These are phyloP conservation scores for Drosophila eugracilis DNA, from an alignment of 1,140 invertebrate genomes.

Conservation along the genomic window DNA sequence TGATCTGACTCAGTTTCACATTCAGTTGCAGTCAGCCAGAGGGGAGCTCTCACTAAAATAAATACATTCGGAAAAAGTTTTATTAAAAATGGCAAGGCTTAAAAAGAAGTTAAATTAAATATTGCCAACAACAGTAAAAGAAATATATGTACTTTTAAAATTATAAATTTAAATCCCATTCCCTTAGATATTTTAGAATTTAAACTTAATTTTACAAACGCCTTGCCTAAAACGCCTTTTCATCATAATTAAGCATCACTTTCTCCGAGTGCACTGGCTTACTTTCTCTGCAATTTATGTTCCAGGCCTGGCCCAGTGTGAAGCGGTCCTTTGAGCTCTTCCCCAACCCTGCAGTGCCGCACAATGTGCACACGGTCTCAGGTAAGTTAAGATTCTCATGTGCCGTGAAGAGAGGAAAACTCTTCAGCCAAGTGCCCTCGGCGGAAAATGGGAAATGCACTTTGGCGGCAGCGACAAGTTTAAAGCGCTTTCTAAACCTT, in stretches of 20 bases:
- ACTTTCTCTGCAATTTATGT: slow-evolving; percentile 1
- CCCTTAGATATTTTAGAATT: too few species aligned
- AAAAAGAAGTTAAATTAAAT: too few species aligned
- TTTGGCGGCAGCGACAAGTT: slow-evolving; percentile 60
- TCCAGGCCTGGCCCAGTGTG: slow-evolving; percentile 79
- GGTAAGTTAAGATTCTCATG: slow-evolving; percentile 61
- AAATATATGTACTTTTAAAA: too few species aligned
- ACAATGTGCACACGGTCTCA: slow-evolving; percentile 77
- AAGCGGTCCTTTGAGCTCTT: slow-evolving; percentile 79
- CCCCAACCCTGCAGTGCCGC: slow-evolving; percentile 60
- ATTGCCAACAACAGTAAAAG: too few species aligned
- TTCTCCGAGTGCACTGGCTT: background rate
- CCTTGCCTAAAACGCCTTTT: too few species aligned
- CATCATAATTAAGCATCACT: background rate
- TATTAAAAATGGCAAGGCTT: background rate
- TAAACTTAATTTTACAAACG: too few species aligned
- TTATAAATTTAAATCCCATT: too few species aligned
- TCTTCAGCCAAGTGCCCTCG: slow-evolving; percentile 51
- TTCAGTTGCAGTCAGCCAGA: slow-evolving; percentile 27
- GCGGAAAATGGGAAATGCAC: slow-evolving; percentile 50
- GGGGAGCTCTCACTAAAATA: background rate
- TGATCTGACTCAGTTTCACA: slow-evolving; percentile 14
- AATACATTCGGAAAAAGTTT: background rate
- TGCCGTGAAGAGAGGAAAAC: slow-evolving; percentile 27
- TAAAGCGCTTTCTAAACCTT: slow-evolving; percentile 49